Percentiles rank a stretch among this genome's conserved stretches.
phyloP scores from a whole-genome alignment of 2,888 invertebrate species.

The Phyto melanocephala region DNA sequence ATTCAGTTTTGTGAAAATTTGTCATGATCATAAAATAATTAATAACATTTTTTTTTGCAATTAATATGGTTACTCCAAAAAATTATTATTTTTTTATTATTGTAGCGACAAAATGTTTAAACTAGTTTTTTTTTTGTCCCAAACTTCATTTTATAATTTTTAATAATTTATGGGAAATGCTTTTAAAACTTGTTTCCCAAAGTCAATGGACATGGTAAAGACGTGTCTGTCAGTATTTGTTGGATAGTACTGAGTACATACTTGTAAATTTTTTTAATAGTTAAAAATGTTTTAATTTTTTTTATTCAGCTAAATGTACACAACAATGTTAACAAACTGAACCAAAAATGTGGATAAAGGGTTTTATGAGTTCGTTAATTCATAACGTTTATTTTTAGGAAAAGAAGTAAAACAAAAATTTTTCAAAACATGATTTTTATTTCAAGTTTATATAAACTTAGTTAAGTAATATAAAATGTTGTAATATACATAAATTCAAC shows the following conservation, averaged over 20 bases:
- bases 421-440: not conserved
- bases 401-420: not conserved
- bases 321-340: not conserved
- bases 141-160: slow-evolving; percentile 1
- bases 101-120: not conserved
- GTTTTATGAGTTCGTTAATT: slow-evolving; percentile 27
- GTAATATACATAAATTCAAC: not conserved
- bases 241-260: not conserved
- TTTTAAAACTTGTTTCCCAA: slow-evolving; percentile 31
- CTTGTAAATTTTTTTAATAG: not conserved
- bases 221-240: not conserved
- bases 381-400: not conserved
- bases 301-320: not conserved
- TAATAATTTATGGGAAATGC: slow-evolving; percentile 29
- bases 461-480: not conserved
- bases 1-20: too few relatives aligned
- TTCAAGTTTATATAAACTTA: not conserved
- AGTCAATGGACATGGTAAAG: slow-evolving; percentile 7
- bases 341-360: not conserved
- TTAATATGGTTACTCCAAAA: slow-evolving; percentile 33
- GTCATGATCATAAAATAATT: too few relatives aligned
- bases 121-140: not conserved
- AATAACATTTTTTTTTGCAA: too few relatives aligned
- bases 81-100: not conserved
- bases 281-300: slow-evolving; percentile 17